Base-by-base conservation (phyloP, 2,113 vertebrate species). In the Garra rufa region DNA sequence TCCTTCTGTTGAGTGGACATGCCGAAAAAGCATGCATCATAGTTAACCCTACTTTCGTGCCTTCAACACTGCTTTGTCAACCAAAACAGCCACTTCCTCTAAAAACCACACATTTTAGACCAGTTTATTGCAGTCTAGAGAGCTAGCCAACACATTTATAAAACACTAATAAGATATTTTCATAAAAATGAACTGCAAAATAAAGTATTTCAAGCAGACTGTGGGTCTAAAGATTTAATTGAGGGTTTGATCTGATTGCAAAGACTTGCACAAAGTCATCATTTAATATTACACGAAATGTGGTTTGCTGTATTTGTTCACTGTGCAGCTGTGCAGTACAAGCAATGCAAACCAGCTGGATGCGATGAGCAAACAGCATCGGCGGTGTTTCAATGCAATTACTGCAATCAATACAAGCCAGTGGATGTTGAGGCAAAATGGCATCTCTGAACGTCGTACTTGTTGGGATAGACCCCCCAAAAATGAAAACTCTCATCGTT, bases 251-350 rank as follows among this genome's bases (percentile, higher is more conserved):
- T 61, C 34, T 17, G 34, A 6, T 61, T 41, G 55, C 41, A 61
- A 78, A 61, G 52, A 46, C 38, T 78, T 79, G 55, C 38, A 79
- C 76, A 79, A 43, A 41, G 17, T 78, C 38, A 78, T 28, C 8
- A 48, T 43, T 43, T 17, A 61, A 13, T 38, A 19, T 79, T 11
- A 61, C 55, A 79, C 57, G 26, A 9, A 59, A 43, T 11, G 21
- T 61, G 34, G 34, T 78, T 78, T 61, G 34, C 52, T 43, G 34
- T 61, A 61, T 26, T 44, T 63, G n/a, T 2, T 41, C 46, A 9
- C n/a, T 59, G n/a, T 24, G n/a, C 38, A 78, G 17, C n/a, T 59
- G n/a, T 24, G n/a, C 38, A 78, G 55, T 14, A 61, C 34, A 61
- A n/a, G 52, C 52, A 43, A 77, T 24, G 76, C 30, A 77, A 24